Conservation (phyloP, 2,888 invertebrate species). For the Harmothoe impar region DNA sequence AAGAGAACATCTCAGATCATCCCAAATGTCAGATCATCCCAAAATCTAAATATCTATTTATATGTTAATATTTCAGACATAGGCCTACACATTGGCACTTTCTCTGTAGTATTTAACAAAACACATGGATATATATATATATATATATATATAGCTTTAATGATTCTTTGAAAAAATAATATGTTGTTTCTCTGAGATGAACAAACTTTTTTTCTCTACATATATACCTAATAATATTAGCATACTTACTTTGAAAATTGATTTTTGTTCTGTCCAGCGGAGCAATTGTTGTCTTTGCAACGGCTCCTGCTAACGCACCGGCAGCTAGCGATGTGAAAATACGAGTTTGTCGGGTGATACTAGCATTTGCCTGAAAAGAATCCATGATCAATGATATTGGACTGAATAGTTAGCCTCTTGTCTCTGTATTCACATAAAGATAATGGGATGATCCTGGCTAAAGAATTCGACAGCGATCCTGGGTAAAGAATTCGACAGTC, state of each 20-base stretch:
- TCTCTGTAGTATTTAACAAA: too few relatives aligned
- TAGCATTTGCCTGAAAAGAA: constrained; percentile 62
- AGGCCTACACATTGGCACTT: too few relatives aligned
- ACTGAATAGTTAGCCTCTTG: neutral
- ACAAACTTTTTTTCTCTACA: too few relatives aligned
- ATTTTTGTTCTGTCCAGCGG: constrained; percentile 99
- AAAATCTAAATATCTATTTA: neutral
- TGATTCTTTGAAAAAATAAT: neutral
- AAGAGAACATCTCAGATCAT: constrained; percentile 9
- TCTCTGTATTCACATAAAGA: neutral
- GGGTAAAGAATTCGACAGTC: too few relatives aligned
- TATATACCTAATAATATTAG: too few relatives aligned
- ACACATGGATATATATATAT: too few relatives aligned
- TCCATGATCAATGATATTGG: neutral
- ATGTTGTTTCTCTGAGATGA: too few relatives aligned
- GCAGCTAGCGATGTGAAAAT: constrained; percentile 91
- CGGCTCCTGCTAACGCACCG: constrained; percentile 96
- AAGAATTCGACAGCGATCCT: too few relatives aligned
- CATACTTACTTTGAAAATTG: constrained; percentile 91
- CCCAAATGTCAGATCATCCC: constrained; percentile 1
- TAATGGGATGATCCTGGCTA: neutral
- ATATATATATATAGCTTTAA: neutral
- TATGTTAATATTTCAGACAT: neutral
- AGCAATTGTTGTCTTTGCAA: constrained; percentile 97
- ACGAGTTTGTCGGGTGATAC: constrained; percentile 81